Conservation (phyloP, 2,113 vertebrate genomes). For the Ptilonorhynchus violaceus region DNA sequence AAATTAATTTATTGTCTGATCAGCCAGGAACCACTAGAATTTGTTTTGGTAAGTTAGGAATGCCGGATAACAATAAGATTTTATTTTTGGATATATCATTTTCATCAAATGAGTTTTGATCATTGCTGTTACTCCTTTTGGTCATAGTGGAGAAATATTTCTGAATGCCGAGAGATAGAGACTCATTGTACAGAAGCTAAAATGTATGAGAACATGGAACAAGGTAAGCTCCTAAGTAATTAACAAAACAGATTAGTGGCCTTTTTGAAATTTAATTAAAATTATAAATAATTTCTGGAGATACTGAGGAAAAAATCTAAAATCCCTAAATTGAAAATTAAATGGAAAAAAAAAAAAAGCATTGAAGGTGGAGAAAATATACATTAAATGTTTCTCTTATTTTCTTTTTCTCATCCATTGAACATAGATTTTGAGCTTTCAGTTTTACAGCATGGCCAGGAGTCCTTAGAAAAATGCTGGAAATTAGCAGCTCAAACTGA, state of each 20-base stretch:
- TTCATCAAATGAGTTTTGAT: not conserved
- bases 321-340: not conserved
- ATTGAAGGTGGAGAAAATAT: not conserved
- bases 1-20: not conserved
- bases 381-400: fast-evolving
- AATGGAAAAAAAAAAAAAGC: not conserved
- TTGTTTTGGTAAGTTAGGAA: not conserved
- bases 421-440: not conserved
- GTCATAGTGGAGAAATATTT: not conserved
- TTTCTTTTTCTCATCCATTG: too few relatives aligned
- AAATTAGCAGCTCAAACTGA: not conserved
- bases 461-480: not conserved
- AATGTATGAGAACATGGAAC: not conserved
- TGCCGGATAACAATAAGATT: not conserved
- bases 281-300: not conserved
- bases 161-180: not conserved
- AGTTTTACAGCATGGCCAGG: not conserved
- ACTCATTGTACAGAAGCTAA: not conserved
- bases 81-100: not conserved
- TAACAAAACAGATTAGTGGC: not conserved
- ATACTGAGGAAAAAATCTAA: not conserved
- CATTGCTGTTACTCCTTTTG: not conserved
- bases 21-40: not conserved
- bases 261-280: not conserved
- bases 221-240: not conserved